Percentiles rank a stretch among this genome's conserved stretches.
phyloP scores from a whole-genome alignment of 2,113 vertebrate genomes.

The Steatornis caripensis region DNA sequence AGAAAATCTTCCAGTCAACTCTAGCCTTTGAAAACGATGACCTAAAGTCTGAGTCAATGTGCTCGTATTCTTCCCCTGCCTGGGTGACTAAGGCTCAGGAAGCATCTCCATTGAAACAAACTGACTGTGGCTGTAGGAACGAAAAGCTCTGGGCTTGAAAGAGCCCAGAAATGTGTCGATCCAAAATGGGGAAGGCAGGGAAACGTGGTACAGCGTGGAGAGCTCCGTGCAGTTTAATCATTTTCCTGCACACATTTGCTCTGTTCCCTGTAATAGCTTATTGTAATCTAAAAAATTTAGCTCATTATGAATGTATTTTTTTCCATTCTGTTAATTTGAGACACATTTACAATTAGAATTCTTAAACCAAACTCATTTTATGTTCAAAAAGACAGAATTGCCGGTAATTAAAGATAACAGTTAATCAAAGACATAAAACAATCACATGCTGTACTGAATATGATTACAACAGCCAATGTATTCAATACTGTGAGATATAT shows the following conservation, averaged over 20 bases:
- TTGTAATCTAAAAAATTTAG: background rate
- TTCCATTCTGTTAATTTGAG: conserved; percentile 19
- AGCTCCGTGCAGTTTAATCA: background rate
- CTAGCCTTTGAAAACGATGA: background rate
- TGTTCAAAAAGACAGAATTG: conserved; percentile 32
- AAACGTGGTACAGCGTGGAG: background rate
- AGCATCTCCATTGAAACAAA: background rate
- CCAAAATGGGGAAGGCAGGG: background rate
- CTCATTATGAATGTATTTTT: background rate
- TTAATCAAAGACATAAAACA: conserved; percentile 23
- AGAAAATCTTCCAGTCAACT: background rate
- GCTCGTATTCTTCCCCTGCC: background rate
- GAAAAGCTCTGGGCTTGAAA: background rate
- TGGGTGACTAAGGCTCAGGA: background rate
- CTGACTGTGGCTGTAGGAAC: background rate
- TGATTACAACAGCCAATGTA: background rate
- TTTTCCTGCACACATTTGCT: background rate
- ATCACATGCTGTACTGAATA: background rate
- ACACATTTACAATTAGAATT: conserved; percentile 42
- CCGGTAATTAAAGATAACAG: conserved; percentile 53
- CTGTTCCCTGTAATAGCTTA: background rate
- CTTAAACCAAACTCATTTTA: conserved; percentile 29
- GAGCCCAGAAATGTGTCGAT: background rate
- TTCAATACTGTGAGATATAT: background rate
- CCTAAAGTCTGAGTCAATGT: conserved; percentile 12